Base-by-base conservation (phyloP, 2,797 vertebrate genomes). In the Macroramphosus scolopax region DNA sequence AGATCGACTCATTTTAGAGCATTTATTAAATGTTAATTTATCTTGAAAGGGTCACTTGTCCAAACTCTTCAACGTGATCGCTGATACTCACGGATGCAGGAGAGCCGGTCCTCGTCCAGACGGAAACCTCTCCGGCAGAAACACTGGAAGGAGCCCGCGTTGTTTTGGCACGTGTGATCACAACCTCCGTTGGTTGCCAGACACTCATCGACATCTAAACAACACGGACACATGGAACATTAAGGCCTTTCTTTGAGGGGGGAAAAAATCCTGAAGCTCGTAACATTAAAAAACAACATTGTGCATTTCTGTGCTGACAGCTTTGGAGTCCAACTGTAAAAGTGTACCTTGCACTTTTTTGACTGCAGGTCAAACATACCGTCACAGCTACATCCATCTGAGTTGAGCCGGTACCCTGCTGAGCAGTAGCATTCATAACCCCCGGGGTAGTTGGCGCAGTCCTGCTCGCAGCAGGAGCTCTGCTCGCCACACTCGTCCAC, bases 381-480 rank as follows among this genome's bases (percentile, higher is more conserved):
- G 0, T 96, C 92, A 20, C 96, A 98, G 29, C 89, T 78, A 1
- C 95, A 98, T 45, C 95, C 95, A 0, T 95, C 92, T 0, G 86
- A 1, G 68, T 77, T 78, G 46, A 97, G 92, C 30, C 88, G 77
- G 84, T 94, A 96, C 1, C 96, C 96, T 0, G 93, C 92, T 0
- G 87, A 78, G 83, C 96, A 98, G 88, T 91, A 84, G n/a, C 96
- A 98, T 77, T 98, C 94, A 0, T 96, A 98, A n/a, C 96, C 95
- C 0, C 96, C 96, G 0, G 94, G 91, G 25, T 92, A 95, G 64
- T 98, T 94, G 82, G 87, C 90, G 40, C 96, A 99, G 43, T 91
- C 90, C 58, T 98, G 95, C 69, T 92, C 89, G 58, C 96, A 99
- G 47, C 96, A 98, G 7, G 91, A 92, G 15, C 82, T 76, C 1